Base-by-base conservation (phyloP, 2,797 vertebrate genomes). In the Tapirus indicus region DNA sequence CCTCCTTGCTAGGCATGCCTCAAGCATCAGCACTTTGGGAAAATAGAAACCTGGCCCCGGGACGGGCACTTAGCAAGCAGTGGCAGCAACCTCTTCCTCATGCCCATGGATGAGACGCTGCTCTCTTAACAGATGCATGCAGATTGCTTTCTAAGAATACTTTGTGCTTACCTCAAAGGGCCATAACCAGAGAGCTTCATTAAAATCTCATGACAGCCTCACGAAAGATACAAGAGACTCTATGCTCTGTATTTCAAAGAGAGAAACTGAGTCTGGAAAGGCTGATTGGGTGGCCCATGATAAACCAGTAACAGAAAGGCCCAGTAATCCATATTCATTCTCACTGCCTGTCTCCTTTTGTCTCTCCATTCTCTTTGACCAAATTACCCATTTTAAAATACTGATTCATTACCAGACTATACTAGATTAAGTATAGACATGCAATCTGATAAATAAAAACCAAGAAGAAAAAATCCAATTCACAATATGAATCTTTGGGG, bases 261-360 rank as follows among this genome's bases (percentile, higher is more conserved):
- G 64, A 90, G 79, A 97, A 97, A 88, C 85, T 41, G 87, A 97
- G 82, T 88, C 86, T 49, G 21, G 64, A 80, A 35, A 87, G 62
- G 41, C 54, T 47, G 80, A 7, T 41, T 29, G 2, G 2, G n/a
- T 74, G 84, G 66, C 35, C 52, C 44, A 7, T 4, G 21, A 68
- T 32, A 75, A 79, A 9, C n/a, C 47, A 25, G 25, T 18, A 77
- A 92, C 16, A 78, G 78, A 89, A 96, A 96, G 66, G 5, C 14
- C 52, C 62, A 85, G 95, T 94, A 77, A 78, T 35, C 64, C 52
- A 8, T 54, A 25, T 62, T 78, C n/a, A 41, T 79, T 66, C 29
- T 66, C 23, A 44, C 29, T 9, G 17, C 29, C 7, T 88, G 35
- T 87, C 64, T 87, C 27, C 16, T 41, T 18, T 41, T 20, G 16